Conservation (phyloP, 2,113 vertebrate genomes). For the Trinectes maculatus region DNA sequence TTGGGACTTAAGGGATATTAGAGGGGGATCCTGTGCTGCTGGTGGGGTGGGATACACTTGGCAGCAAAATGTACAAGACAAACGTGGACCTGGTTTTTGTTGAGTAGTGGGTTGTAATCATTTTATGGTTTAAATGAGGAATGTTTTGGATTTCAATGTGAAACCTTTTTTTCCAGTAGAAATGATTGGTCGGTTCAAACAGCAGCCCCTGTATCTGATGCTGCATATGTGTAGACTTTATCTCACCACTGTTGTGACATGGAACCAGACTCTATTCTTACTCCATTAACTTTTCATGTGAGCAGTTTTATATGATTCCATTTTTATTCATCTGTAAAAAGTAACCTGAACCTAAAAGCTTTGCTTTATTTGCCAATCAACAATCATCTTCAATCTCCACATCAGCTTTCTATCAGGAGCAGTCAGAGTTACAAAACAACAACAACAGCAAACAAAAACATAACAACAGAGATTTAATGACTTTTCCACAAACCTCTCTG, state of each 20-base stretch:
- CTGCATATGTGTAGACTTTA: background rate
- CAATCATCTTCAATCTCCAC: background rate
- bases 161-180: background rate
- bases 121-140: slow-evolving; percentile 23
- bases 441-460: no score
- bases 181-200: background rate
- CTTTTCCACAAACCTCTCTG: no score
- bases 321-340: no score
- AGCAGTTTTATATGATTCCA: no score
- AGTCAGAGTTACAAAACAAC: no score
- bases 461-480: no score
- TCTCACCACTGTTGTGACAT: background rate
- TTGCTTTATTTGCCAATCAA: no score
- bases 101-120: slow-evolving; percentile 2
- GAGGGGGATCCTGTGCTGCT: slow-evolving; percentile 53
- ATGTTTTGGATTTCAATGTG: slow-evolving; percentile 5
- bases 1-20: slow-evolving; percentile 59
- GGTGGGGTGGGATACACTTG: slow-evolving; percentile 25
- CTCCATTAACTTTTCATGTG: no score
- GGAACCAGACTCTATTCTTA: no score
- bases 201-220: background rate
- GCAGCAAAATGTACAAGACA: slow-evolving; percentile 30
- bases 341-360: no score
- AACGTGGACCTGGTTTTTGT: slow-evolving; percentile 57
- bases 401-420: background rate